Percentiles rank a stretch among this genome's conserved stretches.
phyloP scores from a whole-genome alignment of 2,888 invertebrate species.

The Eupithecia subfuscata region DNA sequence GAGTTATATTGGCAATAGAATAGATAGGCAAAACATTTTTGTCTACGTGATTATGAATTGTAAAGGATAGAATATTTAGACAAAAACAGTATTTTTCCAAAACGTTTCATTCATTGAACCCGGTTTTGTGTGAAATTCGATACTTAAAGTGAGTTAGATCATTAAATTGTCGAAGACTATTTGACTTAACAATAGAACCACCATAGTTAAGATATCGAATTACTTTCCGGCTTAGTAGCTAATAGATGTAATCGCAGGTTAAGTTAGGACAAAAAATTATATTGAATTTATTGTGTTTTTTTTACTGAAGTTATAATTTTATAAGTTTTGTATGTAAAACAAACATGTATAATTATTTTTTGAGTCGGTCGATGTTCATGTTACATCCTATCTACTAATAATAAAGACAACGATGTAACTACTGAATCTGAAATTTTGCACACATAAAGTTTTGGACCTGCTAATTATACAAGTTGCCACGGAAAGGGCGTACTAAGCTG shows the following conservation, averaged over 20 bases:
- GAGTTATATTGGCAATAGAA: not conserved
- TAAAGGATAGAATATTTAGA: not conserved
- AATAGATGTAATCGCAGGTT: slow-evolving; percentile 21
- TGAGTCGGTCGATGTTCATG: too few relatives aligned
- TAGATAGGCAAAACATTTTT: not conserved
- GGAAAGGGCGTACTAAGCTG: too few relatives aligned
- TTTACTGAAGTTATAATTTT: not conserved
- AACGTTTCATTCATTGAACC: slow-evolving; percentile 54
- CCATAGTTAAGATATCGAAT: slow-evolving; percentile 67
- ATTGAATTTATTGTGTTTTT: not conserved
- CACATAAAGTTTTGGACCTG: too few relatives aligned
- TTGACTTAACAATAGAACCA: slow-evolving; percentile 61
- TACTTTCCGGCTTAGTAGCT: slow-evolving; percentile 66
- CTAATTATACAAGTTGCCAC: too few relatives aligned
- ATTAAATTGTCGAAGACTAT: slow-evolving; percentile 73
- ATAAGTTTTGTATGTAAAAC: not conserved
- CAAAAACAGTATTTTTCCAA: slow-evolving; percentile 46
- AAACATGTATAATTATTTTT: not conserved
- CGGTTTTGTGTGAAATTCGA: slow-evolving; percentile 58
- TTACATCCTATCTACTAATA: too few relatives aligned
- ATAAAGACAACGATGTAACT: too few relatives aligned
- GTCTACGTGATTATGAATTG: not conserved
- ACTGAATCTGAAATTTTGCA: too few relatives aligned
- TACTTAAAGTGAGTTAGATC: slow-evolving; percentile 56
- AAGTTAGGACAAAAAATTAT: slow-evolving; percentile 22